A percentile compares a stretch with the other conserved stretches of the same genome.
phyloP scores from a whole-genome alignment of 2,888 invertebrate species.

The Polylopha cassiicola region DNA sequence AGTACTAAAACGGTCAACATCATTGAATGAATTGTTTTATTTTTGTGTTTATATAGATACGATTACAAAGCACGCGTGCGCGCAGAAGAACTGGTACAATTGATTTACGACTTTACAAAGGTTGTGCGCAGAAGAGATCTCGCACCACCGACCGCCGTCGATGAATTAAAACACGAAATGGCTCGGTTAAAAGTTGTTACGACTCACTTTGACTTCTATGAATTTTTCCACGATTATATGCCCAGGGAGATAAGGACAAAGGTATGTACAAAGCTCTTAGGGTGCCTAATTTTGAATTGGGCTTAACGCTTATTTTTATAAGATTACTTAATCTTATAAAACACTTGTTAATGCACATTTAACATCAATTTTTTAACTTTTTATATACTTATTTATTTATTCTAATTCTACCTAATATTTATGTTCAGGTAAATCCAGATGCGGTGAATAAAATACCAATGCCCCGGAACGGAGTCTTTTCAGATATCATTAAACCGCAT shows the following conservation, averaged over 20 bases:
- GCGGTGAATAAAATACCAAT: conserved; percentile 51
- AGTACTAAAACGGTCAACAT: not conserved
- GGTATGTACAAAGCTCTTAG: no score
- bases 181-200: conserved; percentile 50
- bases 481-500: no score
- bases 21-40: not conserved
- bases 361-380: not conserved
- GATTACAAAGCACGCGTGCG: conserved; percentile 61
- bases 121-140: conserved; percentile 33
- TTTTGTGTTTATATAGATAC: conserved; percentile 53
- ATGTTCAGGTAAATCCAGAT: conserved; percentile 49
- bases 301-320: no score
- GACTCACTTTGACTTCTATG: conserved; percentile 63
- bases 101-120: conserved; percentile 48
- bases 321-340: conserved; percentile 2
- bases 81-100: conserved; percentile 56
- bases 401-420: conserved; percentile 3
- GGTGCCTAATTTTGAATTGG: no score
- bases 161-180: conserved; percentile 51
- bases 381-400: not conserved
- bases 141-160: conserved; percentile 38
- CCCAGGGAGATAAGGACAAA: conserved; percentile 59
- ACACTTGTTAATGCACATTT: not conserved
- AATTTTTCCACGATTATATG: conserved; percentile 60
- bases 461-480: conserved; percentile 48